A percentile compares a stretch with the other conserved stretches of the same genome.
Conservation (phyloP, 2,888 invertebrate species). For the Calliphora vomitoria region DNA sequence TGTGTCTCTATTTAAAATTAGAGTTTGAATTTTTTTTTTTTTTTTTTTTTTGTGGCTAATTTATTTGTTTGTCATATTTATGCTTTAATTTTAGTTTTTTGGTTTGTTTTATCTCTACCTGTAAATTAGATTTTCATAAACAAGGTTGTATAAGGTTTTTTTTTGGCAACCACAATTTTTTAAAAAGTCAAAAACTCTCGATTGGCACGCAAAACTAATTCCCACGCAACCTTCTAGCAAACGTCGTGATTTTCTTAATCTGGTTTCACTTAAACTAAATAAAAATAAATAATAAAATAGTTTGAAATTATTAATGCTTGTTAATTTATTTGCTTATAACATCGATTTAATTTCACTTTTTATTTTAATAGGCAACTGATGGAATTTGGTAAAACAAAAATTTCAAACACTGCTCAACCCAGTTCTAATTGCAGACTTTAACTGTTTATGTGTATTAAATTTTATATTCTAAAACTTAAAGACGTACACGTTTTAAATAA, state of each 20-base stretch:
- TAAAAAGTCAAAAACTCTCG: slow-evolving; percentile 48
- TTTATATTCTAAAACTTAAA: too few species aligned
- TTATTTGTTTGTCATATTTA: slow-evolving; percentile 56
- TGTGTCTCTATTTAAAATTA: slow-evolving; percentile 47
- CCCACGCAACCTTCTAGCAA: slow-evolving; percentile 63
- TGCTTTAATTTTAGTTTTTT: slow-evolving; percentile 37
- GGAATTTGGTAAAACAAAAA: too few species aligned
- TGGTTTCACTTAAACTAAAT: slow-evolving; percentile 41
- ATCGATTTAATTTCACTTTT: slow-evolving; percentile 56
- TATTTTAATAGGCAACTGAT: not conserved
- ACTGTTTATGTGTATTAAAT: too few species aligned
- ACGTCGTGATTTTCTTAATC: slow-evolving; percentile 68
- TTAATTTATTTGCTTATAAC: slow-evolving; percentile 57
- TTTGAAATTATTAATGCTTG: slow-evolving; percentile 54
- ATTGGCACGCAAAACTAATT: slow-evolving; percentile 68
- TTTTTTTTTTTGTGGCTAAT: slow-evolving; percentile 15
- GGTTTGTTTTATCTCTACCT: slow-evolving; percentile 56
- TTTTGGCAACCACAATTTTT: slow-evolving; percentile 10
- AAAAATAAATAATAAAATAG: slow-evolving; percentile 24
- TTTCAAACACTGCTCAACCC: too few species aligned
- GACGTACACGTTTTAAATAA: too few species aligned
- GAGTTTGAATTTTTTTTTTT: slow-evolving; percentile 27
- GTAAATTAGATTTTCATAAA: slow-evolving; percentile 66
- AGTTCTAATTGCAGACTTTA: too few species aligned
- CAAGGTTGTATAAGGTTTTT: slow-evolving; percentile 52